Conservation (phyloP, 2,113 vertebrate genomes). For the Guaruba guarouba region DNA sequence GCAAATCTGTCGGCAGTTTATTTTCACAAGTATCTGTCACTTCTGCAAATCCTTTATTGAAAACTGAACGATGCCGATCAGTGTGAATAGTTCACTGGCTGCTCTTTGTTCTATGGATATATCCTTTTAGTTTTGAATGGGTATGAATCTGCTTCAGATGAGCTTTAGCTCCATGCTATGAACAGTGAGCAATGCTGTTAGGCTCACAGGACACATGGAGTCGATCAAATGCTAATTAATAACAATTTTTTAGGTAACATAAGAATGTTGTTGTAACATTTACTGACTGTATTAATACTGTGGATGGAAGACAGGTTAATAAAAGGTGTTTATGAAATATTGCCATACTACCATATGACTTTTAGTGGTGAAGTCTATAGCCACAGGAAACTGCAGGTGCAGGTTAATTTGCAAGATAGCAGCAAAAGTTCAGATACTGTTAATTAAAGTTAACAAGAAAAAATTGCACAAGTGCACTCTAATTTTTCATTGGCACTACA, state of each 20-base stretch:
- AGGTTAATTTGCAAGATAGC: neutral
- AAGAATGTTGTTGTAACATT: constrained; percentile 4
- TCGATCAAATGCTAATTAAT: constrained; percentile 75
- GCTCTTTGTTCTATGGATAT: neutral
- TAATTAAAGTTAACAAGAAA: neutral
- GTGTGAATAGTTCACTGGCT: constrained; percentile 7
- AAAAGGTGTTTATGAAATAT: constrained; percentile 52
- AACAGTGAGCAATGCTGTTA: neutral
- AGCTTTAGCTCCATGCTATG: neutral
- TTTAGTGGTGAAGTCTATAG: neutral
- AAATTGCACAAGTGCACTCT: neutral
- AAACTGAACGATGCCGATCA: constrained; percentile 56
- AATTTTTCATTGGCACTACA: neutral
- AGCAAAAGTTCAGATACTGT: neutral
- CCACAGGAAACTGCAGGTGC: neutral
- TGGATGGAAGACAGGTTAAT: constrained; percentile 10
- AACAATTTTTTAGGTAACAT: constrained; percentile 69
- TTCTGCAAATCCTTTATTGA: constrained; percentile 65
- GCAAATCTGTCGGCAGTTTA: constrained; percentile 79
- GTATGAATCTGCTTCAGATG: constrained; percentile 26
- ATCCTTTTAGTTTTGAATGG: neutral
- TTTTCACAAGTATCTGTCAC: constrained; percentile 60
- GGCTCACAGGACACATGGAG: constrained; percentile 62
- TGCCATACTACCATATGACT: neutral
- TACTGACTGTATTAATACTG: constrained; percentile 4